Conservation (phyloP, 2,113 vertebrate genomes). For the Carollia perspicillata region DNA sequence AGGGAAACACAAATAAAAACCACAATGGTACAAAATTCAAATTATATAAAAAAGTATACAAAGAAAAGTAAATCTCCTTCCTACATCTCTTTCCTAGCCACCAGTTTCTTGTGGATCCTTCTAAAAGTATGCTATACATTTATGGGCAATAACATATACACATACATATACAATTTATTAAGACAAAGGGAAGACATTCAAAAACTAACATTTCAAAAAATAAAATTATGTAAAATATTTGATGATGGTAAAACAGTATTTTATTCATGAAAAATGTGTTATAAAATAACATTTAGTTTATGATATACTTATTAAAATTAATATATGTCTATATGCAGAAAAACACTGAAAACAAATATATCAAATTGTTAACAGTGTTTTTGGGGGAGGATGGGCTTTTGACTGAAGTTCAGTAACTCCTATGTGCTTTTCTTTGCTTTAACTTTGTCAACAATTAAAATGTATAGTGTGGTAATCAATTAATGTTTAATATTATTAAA, state of each 20-base stretch:
- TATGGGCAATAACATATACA: too few relatives aligned
- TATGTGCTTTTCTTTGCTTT: slow-evolving; percentile 18
- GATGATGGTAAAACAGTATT: not conserved
- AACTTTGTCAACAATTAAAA: slow-evolving; percentile 40
- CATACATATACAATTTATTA: too few relatives aligned
- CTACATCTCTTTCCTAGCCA: too few relatives aligned
- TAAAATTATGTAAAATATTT: slow-evolving; percentile 23
- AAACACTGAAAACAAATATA: not conserved
- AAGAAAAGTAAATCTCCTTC: too few relatives aligned
- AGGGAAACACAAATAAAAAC: not conserved
- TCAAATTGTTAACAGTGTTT: slow-evolving; percentile 12
- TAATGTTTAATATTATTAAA: not conserved
- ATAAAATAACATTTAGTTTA: not conserved
- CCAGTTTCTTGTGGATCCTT: too few relatives aligned
- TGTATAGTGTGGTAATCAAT: not conserved
- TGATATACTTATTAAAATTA: slow-evolving; percentile 17
- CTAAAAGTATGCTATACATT: too few relatives aligned
- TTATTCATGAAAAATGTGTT: not conserved
- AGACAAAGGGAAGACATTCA: not conserved
- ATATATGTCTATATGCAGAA: not conserved
- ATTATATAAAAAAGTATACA: too few relatives aligned
- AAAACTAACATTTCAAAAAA: slow-evolving; percentile 1
- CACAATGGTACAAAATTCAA: too few relatives aligned
- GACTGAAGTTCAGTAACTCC: slow-evolving; percentile 18
- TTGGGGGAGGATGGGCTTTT: not conserved